A percentile compares a stretch with the other conserved stretches of the same genome.
These are phyloP conservation scores for Periparus ater DNA, from an alignment of 2,797 vertebrate species.

Conservation along the genomic window DNA sequence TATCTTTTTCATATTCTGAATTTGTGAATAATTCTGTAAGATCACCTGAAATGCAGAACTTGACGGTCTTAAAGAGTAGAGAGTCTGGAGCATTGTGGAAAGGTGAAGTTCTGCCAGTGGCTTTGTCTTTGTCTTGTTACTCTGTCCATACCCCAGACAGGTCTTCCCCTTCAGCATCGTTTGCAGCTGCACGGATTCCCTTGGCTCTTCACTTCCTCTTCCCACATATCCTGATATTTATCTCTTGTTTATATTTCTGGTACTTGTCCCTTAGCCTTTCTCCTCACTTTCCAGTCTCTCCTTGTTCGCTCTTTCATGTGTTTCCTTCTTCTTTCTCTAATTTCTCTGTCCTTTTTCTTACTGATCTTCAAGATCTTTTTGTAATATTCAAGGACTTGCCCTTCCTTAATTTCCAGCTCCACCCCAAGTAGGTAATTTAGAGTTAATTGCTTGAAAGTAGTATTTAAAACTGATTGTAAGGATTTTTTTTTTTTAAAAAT, in stretches of 20 bases:
- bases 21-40: neutral
- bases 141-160: accelerated
- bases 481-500: neutral
- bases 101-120: neutral
- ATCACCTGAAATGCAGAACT: neutral
- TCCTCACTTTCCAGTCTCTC: neutral
- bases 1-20: neutral
- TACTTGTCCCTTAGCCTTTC: neutral
- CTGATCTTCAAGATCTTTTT: neutral
- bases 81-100: neutral
- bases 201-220: neutral
- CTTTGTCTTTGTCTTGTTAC: neutral
- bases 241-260: neutral
- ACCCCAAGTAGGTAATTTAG: neutral
- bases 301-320: neutral
- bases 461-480: neutral
- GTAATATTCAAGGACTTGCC: neutral
- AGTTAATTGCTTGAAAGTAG: neutral
- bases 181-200: neutral
- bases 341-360: neutral
- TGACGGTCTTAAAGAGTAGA: neutral
- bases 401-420: neutral
- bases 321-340: neutral
- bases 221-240: neutral
- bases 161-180: neutral